phyloP scores from a whole-genome alignment of 2,797 vertebrate species.

The Nyctalus aviator region DNA sequence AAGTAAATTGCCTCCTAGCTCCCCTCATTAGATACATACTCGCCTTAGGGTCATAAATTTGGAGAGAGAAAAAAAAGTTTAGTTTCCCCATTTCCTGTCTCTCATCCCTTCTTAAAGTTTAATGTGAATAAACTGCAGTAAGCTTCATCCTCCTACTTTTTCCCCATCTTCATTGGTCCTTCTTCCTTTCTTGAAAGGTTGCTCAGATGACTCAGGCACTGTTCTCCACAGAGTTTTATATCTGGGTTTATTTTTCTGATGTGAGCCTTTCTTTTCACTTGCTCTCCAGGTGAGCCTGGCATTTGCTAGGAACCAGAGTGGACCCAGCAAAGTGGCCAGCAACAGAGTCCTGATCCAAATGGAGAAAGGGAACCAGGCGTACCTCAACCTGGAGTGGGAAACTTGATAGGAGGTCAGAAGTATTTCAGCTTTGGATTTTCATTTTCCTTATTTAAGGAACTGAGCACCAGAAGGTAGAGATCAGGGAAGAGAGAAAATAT shows the following conservation, averaged over 20 bases:
- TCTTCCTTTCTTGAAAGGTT: slow-evolving; percentile 71
- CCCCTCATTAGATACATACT: not conserved
- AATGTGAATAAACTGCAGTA: slow-evolving; percentile 79
- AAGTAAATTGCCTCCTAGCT: slow-evolving; percentile 38
- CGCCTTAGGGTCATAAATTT: slow-evolving; percentile 52
- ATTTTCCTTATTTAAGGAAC: slow-evolving; percentile 97
- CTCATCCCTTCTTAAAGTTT: slow-evolving; percentile 66
- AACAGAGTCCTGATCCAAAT: slow-evolving; percentile 98
- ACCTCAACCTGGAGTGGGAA: slow-evolving; percentile 98
- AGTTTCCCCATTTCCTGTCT: slow-evolving; percentile 62
- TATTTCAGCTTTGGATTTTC: slow-evolving; percentile 98
- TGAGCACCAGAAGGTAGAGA: slow-evolving; percentile 83
- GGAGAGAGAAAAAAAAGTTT: not conserved
- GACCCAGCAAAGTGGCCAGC: slow-evolving; percentile 98
- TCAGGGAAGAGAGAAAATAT: slow-evolving; percentile 82
- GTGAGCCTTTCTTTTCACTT: slow-evolving; percentile 87
- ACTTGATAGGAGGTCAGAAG: slow-evolving; percentile 99
- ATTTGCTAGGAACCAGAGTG: slow-evolving; percentile 98
- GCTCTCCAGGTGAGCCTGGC: slow-evolving; percentile 96
- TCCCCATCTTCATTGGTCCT: slow-evolving; percentile 56
- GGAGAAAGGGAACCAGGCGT: slow-evolving; percentile 98
- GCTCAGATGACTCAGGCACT: slow-evolving; percentile 78
- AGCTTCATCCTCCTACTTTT: slow-evolving; percentile 62
- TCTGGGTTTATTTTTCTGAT: slow-evolving; percentile 87
- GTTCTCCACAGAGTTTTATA: slow-evolving; percentile 81